Evolutionary conservation across 2,888 invertebrate genomes (phyloP), one percentile per base, ranked within the genome.

Genomic region (Hemaris fuciformis): DNA sequence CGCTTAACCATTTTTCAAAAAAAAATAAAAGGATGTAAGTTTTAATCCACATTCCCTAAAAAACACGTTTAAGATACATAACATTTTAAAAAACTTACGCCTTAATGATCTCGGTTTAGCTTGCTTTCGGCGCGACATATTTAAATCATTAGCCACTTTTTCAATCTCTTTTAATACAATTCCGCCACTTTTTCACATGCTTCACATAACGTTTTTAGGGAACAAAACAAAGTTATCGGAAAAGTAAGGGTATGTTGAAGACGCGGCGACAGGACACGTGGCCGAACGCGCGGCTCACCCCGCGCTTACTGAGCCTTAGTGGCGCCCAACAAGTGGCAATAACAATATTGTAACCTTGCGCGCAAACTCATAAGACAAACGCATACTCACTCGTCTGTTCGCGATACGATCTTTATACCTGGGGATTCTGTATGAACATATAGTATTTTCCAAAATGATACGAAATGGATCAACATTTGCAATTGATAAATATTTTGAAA

Each of bases 51-150:
- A n/a, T n/a, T n/a, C n/a, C n/a, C n/a, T n/a, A n/a, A n/a, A n/a
- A n/a, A n/a, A n/a, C n/a, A n/a, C n/a, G 18, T 53, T 18, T 31
- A 0, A 53, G 18, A 23, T 10, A 1, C 25, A 25, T 1, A 23
- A 13, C 42, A 23, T n/a, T 34, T 58, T 23, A 8, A 62, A 48
- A 15, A 71, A 93, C 94, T 95, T 90, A 95, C 95, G 93, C 93
- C 95, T 95, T 68, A 95, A 91, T 66, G 95, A 94, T 77, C 95
- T 93, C 69, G 95, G 95, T 78, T 95, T 95, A 48, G 95, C 95
- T 83, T 95, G 95, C 84, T 95, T 95, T 76, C 95, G 93, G 73
- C 95, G 93, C 71, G 95, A 95, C 95, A 95, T 94, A 69, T 74
- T 83, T 67, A 61, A 45, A 45, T 57, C 61, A 65, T 58, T 61